Base-by-base conservation (phyloP, 2,888 invertebrate species). In the Lagria hirta region DNA sequence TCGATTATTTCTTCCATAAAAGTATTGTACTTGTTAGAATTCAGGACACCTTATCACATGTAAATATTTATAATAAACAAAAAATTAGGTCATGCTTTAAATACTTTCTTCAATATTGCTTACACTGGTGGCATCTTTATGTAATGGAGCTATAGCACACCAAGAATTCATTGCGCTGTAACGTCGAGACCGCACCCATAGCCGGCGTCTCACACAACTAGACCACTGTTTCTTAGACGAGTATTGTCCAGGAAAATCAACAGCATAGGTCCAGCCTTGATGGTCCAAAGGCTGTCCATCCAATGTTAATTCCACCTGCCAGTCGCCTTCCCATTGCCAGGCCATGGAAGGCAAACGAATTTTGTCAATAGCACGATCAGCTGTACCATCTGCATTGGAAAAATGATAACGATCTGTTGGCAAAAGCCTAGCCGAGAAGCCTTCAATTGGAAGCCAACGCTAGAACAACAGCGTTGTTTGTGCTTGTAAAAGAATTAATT, bases 261-360 rank as follows among this genome's bases (percentile, higher is more conserved):
- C 78, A 18, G 94, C 92, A 73, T 94, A 95, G 37, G 87, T 88
- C 94, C 94, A 95, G 8, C 93, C 93, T 75, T 93, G 89, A 68
- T 90, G 87, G 62, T 89, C 89, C 47, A 94, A 73, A 2, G 90
- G 86, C 61, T 92, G 88, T 2, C 93, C 93, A 68, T 90, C 86
- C 55, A 89, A 74, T 3, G 86, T 86, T 11, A 88, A 77, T 65
- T 92, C 91, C 40, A 91, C 75, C 58, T 87, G 84, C 94, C 95
- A 95, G 55, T 92, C 91, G 2, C 89, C 89, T 74, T 96, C 95
- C 95, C 95, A 96, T 62, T 91, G 88, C 95, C 95, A 96, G 8
- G 92, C 91, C 83, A 91, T 87, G 1, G 94, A 93, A 3, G 95
- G 95, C 28, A 95, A 72, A 49, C 88, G 77, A 46, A 95, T 89